These are phyloP conservation scores for Mormyrus proboscirostris DNA, from an alignment of 2,797 vertebrate species.

Conservation along the genomic window DNA sequence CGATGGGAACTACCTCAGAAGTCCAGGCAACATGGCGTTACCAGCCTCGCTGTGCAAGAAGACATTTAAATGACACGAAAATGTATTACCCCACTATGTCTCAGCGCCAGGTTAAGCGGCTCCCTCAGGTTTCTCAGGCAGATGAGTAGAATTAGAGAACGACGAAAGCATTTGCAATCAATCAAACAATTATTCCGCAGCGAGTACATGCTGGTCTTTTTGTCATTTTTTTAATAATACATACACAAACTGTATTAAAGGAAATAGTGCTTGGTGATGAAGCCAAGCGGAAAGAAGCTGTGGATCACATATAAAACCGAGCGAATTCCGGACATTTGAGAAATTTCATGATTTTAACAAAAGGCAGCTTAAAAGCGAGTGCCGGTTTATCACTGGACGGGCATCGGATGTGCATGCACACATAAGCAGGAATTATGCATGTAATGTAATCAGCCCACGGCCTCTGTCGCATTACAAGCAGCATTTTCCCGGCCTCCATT, in stretches of 20 bases:
- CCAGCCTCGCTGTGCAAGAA: background rate
- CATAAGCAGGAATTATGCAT: slow-evolving; percentile 18
- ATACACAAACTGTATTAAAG: background rate
- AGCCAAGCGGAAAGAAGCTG: background rate
- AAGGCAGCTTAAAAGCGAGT: slow-evolving; percentile 11
- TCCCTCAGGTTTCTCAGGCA: background rate
- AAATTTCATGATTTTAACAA: background rate
- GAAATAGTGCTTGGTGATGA: background rate
- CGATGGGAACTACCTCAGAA: background rate
- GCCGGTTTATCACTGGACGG: background rate
- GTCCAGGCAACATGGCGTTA: background rate
- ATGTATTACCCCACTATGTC: background rate
- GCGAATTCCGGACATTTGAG: background rate
- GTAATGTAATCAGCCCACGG: background rate
- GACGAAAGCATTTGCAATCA: background rate
- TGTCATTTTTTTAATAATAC: background rate
- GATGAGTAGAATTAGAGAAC: background rate
- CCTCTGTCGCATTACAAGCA: slow-evolving; percentile 5
- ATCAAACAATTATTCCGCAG: background rate
- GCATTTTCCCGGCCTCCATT: slow-evolving; percentile 25
- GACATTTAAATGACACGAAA: background rate
- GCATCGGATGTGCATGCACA: background rate
- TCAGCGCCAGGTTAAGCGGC: background rate
- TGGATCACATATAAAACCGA: background rate
- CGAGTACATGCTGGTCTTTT: background rate